Evolutionary conservation across 2,797 vertebrate species (phyloP), one percentile per base, ranked within the genome.

Genomic region (Melanotaenia boesemani): DNA sequence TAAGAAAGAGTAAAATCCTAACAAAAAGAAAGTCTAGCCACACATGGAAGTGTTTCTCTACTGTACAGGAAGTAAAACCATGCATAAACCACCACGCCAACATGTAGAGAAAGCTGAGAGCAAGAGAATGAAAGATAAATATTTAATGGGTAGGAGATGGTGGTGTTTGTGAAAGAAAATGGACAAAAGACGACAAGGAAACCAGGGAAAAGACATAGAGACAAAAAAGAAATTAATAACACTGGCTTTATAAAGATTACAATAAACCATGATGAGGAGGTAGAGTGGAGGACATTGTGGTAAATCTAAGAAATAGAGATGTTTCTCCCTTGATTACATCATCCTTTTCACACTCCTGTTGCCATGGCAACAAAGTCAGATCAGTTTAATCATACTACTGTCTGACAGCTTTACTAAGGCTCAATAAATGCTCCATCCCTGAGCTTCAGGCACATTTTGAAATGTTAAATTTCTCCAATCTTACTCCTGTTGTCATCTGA

Each of bases 291-390:
- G 62, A 73, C 44, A 3, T 5, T 18, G 24, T 46, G 69, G 70
- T 74, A 67, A 65, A 81, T 41, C 55, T 70, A 55, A 30, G 26
- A 7, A 60, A 58, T 55, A 69, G 54, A 81, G 56, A 87, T 32
- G 54, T 75, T 57, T 77, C 78, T 54, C 59, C 54, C 77, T 67
- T 1, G 30, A 86, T 90, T 85, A 88, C 91, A 86, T 91, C 90
- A 90, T 68, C 83, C 64, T 76, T 73, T 76, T 75, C 82, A 84
- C 68, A 55, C 65, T 78, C 57, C 79, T 83, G 90, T 93, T 87
- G 82, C 90, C 82, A 91, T 92, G 88, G 80, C 66, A 70, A 91
- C 88, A 10, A 60, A 79, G 83, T 86, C 84, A 78, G 76, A 90
- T 88, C 85, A 87, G 68, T 57, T 65, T 74, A 76, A 83, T 89